Base-by-base conservation (phyloP, 2,797 vertebrate genomes). In the Ctenochaetus hawaiiensis region DNA sequence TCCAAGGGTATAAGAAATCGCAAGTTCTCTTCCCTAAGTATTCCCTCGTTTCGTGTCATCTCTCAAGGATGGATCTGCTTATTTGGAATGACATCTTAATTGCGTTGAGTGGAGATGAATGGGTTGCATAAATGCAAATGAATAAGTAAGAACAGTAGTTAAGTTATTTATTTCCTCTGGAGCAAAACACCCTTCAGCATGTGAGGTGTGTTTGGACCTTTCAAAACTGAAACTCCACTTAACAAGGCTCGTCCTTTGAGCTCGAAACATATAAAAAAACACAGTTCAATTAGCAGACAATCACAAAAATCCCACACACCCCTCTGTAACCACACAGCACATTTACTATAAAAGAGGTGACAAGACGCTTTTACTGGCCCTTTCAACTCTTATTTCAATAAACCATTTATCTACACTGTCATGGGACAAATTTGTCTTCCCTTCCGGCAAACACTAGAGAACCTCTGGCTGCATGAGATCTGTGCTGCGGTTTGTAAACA, bases 1-100 rank as follows among this genome's bases (percentile, higher is more conserved):
- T 86, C 73, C 68, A 80, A 82, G 70, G 85, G 67, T 76, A 75
- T 23, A 58, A 75, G 57, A 70, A 85, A 82, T 75, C 69, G 78
- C 72, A 64, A 60, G 52, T 68, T 67, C 56, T 59, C 54, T 72
- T 83, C 56, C 77, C 68, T 83, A 89, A 87, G 86, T 66, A 75
- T 77, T 80, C 74, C 77, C 73, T 11, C 4, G 71, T 69, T 54
- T 53, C 0, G 65, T 79, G 80, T 87, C 81, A 78, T 85, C 78
- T 72, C 58, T 67, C 83, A 64, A 78, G 81, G 71, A 67, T 67
- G 58, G 62, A 75, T 78, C 48, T 64, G 75, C 84, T 87, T 66
- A 91, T 92, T 92, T 77, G 66, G 78, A 84, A 80, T 66, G 84
- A 90, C 84, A 77, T 86, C 88, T 87, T 92, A 87, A 92, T 92